These are phyloP conservation scores for Allochrocebus solatus DNA, from an alignment of 2,797 vertebrate genomes.

Conservation along the genomic window DNA sequence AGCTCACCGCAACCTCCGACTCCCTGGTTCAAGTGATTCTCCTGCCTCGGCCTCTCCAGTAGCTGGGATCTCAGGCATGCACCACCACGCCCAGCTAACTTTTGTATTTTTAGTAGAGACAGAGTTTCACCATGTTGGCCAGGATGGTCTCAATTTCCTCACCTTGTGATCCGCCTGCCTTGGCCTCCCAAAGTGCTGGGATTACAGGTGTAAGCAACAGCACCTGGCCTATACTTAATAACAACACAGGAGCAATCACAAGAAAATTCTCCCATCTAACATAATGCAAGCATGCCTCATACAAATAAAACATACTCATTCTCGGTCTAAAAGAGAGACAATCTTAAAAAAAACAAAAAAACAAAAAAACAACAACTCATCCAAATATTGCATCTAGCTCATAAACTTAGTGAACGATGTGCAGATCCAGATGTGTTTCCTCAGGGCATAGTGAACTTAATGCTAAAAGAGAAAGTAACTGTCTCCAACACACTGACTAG, in stretches of 20 bases:
- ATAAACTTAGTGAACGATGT: neutral
- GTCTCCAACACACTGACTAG: neutral
- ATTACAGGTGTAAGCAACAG: neutral
- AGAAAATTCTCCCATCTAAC: neutral
- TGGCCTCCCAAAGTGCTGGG: neutral
- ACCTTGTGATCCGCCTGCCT: neutral
- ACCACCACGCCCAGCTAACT: neutral
- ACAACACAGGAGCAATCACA: neutral
- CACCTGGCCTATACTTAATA: neutral
- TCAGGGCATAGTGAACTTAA: neutral
- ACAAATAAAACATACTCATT: neutral
- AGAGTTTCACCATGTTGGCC: neutral
- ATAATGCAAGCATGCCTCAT: neutral
- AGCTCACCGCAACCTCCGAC: too few relatives aligned
- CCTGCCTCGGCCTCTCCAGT: too few relatives aligned
- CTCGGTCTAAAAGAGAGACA: neutral
- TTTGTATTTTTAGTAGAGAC: neutral
- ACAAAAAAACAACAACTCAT: neutral
- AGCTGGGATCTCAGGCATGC: neutral
- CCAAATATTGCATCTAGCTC: neutral
- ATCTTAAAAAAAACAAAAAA: neutral
- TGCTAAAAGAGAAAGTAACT: neutral
- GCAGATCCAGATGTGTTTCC: neutral
- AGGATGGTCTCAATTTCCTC: neutral
- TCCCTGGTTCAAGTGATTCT: neutral